phyloP scores from a whole-genome alignment of 1,140 invertebrate species.

The Euschistus heros region DNA sequence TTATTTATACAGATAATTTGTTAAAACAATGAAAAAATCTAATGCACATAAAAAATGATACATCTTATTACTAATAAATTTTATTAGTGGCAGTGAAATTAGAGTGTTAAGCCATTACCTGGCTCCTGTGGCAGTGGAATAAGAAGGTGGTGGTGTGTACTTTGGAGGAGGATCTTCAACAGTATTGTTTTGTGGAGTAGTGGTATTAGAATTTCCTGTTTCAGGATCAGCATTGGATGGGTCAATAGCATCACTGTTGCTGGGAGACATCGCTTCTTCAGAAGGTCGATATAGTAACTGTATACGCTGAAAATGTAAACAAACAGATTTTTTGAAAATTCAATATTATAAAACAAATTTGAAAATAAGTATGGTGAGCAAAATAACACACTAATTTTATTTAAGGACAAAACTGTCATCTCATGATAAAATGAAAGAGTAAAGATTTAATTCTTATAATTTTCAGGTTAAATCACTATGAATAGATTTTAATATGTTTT shows the following conservation, averaged over 20 bases:
- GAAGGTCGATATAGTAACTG: slow-evolving; percentile 59
- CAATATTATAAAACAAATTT: not conserved
- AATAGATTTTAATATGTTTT: too few relatives aligned
- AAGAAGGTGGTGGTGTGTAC: slow-evolving; percentile 84
- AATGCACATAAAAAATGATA: not conserved
- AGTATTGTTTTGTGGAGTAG: slow-evolving; percentile 31
- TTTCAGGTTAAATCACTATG: too few relatives aligned
- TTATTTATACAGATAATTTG: too few relatives aligned
- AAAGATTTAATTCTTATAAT: too few relatives aligned
- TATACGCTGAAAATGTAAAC: slow-evolving; percentile 48
- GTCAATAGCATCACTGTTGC: slow-evolving; percentile 21
- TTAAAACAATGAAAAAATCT: not conserved
- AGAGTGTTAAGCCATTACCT: slow-evolving; percentile 32
- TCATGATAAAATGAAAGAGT: too few relatives aligned
- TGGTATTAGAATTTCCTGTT: slow-evolving; percentile 26
- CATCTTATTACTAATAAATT: not conserved
- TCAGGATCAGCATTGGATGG: not conserved
- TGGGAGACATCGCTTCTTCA: slow-evolving; percentile 33
- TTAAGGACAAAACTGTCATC: too few relatives aligned
- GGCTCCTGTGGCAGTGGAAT: slow-evolving; percentile 78
- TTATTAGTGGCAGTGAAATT: too few relatives aligned
- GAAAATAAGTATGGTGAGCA: too few relatives aligned
- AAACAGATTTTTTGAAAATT: not conserved
- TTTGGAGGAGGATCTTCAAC: slow-evolving; percentile 78
- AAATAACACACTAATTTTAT: too few relatives aligned